Evolutionary conservation across 2,113 vertebrate genomes (phyloP), one percentile per base, ranked within the genome.

Genomic region (Erinaceus europaeus): DNA sequence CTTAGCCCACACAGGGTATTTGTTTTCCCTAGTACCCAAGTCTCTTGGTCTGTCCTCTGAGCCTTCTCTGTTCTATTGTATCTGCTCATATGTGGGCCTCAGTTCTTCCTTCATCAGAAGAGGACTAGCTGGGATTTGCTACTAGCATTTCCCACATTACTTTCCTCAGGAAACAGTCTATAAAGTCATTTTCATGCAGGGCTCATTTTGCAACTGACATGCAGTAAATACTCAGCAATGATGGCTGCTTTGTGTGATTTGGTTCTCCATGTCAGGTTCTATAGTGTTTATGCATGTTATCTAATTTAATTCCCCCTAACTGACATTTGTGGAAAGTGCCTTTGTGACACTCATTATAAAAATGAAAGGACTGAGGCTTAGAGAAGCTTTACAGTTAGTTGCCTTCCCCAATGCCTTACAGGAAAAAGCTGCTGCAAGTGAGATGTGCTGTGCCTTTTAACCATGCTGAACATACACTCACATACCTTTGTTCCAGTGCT

Each of bases 401-500:
- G 15, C 21, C 23, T 90, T 75, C 40, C 23, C n/a, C n/a, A n/a
- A n/a, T n/a, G n/a, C 36, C 27, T 20, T 2, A 14, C 0, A 13
- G 71, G 38, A 29, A n/a, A 50, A 40, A 40, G 6, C 34, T n/a
- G n/a, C n/a, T n/a, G n/a, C n/a, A n/a, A n/a, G n/a, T n/a, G n/a
- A n/a, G n/a, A n/a, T n/a, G n/a, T n/a, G n/a, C n/a, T n/a, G 1
- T 1, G 8, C 9, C 50, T 57, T 67, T 72, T 11, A 52, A 61
- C 32, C 44, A 1, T 9, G 48, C 11, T 27, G n/a, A 67, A 9
- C 9, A n/a, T 20, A 27, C 42, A 44, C 10, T 2, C 34, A n/a
- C 0, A 2, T 0, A 1, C 25, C 48, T 80, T 61, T 55, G 34
- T 42, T n/a, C n/a, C n/a, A n/a, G n/a, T n/a, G n/a, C n/a, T n/a